A percentile compares a stretch with the other conserved stretches of the same genome.
Evolutionary conservation across 2,113 vertebrate species (phyloP).

Genomic region (Rafetus swinhoei): DNA sequence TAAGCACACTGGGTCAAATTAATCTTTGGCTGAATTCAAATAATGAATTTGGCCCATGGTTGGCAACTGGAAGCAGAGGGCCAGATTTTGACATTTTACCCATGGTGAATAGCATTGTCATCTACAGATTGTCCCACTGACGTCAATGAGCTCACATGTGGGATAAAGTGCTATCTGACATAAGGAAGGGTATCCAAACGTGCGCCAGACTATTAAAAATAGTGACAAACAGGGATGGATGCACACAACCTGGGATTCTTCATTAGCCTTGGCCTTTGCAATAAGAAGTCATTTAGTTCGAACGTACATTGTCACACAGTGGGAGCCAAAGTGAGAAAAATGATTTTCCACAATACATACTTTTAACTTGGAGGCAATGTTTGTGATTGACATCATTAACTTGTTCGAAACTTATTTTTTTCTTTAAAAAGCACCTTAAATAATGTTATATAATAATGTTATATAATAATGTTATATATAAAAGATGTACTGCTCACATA

Average conservation of each 20-base stretch:
- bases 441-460: conserved; percentile 67
- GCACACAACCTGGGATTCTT: conserved; percentile 13
- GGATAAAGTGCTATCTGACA: not conserved
- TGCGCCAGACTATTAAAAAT: not conserved
- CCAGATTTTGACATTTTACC: not conserved
- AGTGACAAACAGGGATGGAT: not conserved
- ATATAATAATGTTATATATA: conserved; percentile 65
- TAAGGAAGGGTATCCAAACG: not conserved
- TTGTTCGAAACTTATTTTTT: conserved; percentile 55
- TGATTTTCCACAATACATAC: conserved; percentile 27
- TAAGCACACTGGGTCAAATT: not conserved
- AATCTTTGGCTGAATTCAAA: not conserved
- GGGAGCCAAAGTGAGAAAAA: not conserved
- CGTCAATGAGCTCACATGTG: not conserved
- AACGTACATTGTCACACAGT: conserved; percentile 6
- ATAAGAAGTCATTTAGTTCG: conserved; percentile 1
- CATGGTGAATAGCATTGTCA: not conserved
- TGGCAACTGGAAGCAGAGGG: not conserved
- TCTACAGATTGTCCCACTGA: not conserved
- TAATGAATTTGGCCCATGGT: not conserved
- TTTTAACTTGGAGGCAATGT: conserved; percentile 53
- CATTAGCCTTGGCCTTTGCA: conserved; percentile 5
- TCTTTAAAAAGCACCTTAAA: conserved; percentile 79
- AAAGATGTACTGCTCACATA: conserved; percentile 69
- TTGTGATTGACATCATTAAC: conserved; percentile 51